Base-by-base conservation (phyloP, 2,888 invertebrate species). In the Tetheella fluctuosa region DNA sequence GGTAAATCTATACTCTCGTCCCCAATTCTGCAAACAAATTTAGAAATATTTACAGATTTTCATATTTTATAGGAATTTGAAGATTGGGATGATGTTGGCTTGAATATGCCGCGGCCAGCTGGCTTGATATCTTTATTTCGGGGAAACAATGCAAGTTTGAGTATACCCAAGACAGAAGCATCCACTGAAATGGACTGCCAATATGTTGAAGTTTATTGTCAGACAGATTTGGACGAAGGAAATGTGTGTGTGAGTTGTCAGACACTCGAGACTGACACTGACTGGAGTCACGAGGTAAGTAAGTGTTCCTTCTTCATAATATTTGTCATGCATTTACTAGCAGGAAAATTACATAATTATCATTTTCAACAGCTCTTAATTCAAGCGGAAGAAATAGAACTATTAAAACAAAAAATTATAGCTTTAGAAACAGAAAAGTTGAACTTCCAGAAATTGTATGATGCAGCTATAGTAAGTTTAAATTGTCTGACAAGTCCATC, bases 11-110 rank as follows among this genome's bases (percentile, higher is more conserved):
- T 20, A 39, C 3, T 39, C 39, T 39, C 10, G 0, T 3, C 10
- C 10, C 10, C 10, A 48, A 42, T 10, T 2, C 6, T 20, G 1
- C 20, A 20, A 8, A 2, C 1, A 8, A 20, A 20, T 37, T 54
- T 7, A 13, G 20, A 28, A 52, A 42, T 1, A 39, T 48, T 37
- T 62, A 48, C 15, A 34, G 17, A 5, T 48, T 28, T 28, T 55
- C 25, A 52, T 28, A 10, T 52, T 57, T 67, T 82, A 17, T 72
- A 96, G 95, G 97, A 97, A 87, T 97, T 97, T 91, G 97, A 97
- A 88, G 97, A 97, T 81, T 98, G 98, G 98, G 97, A 97, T 85
- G 97, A 97, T 89, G 97, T 98, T 15, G 97, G 98, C 0, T 90
- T 98, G 53, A 97, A 98, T 83, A 96, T 97, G 86, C 95, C 97